Evolutionary conservation across 2,797 vertebrate species (phyloP).

Genomic region (Australoheros facetus): DNA sequence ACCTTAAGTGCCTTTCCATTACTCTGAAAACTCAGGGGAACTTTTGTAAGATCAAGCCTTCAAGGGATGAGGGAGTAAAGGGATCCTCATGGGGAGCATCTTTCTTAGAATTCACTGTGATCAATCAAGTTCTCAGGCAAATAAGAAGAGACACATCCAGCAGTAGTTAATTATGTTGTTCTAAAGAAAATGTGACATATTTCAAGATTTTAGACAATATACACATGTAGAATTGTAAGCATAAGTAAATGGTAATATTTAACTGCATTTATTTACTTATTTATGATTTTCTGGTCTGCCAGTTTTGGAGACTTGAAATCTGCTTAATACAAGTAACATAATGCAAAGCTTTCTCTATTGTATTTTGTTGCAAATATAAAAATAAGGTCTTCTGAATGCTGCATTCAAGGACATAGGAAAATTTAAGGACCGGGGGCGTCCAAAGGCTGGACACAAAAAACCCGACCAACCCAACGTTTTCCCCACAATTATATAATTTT

Average conservation of each 20-base stretch:
- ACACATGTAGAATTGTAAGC: background rate
- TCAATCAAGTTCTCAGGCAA: slow-evolving; percentile 4
- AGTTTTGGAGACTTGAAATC: background rate
- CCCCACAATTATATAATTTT: slow-evolving; percentile 17
- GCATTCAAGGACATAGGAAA: background rate
- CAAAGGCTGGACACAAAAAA: background rate
- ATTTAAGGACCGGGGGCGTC: background rate
- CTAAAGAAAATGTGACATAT: background rate
- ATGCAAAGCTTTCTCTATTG: background rate
- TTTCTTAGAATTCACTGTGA: background rate
- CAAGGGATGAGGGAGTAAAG: slow-evolving; percentile 8
- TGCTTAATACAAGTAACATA: background rate
- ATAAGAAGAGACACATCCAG: background rate
- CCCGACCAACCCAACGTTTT: background rate
- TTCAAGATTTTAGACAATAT: background rate
- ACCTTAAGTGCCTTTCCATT: slow-evolving; percentile 44
- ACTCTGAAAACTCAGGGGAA: slow-evolving; percentile 41
- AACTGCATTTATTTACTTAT: background rate
- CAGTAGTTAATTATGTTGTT: background rate
- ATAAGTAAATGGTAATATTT: background rate
- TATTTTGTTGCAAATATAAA: background rate
- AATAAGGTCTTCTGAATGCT: background rate
- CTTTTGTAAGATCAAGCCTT: slow-evolving; percentile 30
- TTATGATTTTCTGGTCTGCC: background rate
- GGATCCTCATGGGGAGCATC: background rate